A percentile compares a stretch with the other conserved stretches of the same genome.
Evolutionary conservation across 2,797 vertebrate species (phyloP).

Genomic region (Tamandua tetradactyla): DNA sequence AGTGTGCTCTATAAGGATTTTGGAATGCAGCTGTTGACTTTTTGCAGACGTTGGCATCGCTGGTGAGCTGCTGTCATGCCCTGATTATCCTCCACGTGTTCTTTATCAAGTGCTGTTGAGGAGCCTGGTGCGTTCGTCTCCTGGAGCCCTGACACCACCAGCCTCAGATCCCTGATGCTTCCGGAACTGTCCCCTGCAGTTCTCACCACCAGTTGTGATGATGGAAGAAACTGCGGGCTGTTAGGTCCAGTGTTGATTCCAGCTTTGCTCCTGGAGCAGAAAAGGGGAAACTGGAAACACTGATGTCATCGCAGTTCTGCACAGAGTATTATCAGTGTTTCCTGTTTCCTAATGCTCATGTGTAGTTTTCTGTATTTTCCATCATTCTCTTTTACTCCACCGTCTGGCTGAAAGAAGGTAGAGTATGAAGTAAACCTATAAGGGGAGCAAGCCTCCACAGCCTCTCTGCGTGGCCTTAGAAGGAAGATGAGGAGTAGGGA

Average conservation of each 20-base stretch:
- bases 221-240: slow-evolving; percentile 1
- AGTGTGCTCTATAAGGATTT: not conserved
- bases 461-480: not conserved
- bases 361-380: slow-evolving; percentile 4
- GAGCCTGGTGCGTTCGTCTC: not conserved
- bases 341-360: slow-evolving; percentile 13
- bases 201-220: not conserved
- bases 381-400: not conserved
- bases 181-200: not conserved
- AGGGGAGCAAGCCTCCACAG: not conserved
- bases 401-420: not conserved
- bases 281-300: not conserved
- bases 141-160: not conserved
- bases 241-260: not conserved
- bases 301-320: not conserved
- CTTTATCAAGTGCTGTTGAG: not conserved
- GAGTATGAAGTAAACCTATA: not conserved
- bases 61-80: not conserved
- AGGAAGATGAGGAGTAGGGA: not conserved
- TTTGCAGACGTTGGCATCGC: not conserved
- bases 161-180: slow-evolving; percentile 25
- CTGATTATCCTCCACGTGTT: not conserved
- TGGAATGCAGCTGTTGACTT: not conserved
- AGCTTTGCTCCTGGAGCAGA: not conserved
- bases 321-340: not conserved